phyloP scores from a whole-genome alignment of 2,888 invertebrate species.

The Protula sp. region DNA sequence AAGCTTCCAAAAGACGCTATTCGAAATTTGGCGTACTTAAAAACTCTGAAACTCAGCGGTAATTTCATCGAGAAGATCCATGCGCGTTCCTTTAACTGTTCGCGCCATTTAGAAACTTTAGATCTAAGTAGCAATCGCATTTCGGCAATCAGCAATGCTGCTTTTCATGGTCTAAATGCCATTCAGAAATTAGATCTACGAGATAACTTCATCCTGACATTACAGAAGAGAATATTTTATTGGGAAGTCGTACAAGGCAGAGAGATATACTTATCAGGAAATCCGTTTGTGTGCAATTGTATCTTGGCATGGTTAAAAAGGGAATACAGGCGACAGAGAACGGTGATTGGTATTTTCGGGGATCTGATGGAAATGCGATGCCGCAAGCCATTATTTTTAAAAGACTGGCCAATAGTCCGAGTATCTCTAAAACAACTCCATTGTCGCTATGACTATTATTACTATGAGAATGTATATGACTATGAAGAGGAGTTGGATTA shows the following conservation, averaged over 20 bases:
- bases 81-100: slow-evolving; percentile 8
- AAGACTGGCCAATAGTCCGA: neutral
- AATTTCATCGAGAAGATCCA: slow-evolving; percentile 12
- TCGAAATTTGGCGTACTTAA: slow-evolving; percentile 3
- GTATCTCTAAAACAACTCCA: neutral
- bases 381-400: neutral
- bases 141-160: slow-evolving; percentile 5
- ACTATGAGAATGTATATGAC: neutral
- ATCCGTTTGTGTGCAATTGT: neutral
- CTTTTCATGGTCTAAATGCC: neutral
- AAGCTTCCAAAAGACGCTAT: slow-evolving; percentile 6
- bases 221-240: neutral
- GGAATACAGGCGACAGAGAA: neutral
- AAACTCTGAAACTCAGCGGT: slow-evolving; percentile 14
- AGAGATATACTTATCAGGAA: neutral
- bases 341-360: neutral
- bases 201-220: neutral
- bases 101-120: slow-evolving; percentile 6
- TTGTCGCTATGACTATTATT: neutral
- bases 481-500: neutral
- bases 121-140: slow-evolving; percentile 19
- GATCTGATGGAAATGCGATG: neutral
- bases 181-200: neutral
- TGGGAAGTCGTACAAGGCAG: neutral
- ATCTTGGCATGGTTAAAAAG: neutral